Evolutionary conservation across 2,888 invertebrate species (phyloP), one percentile per base, ranked within the genome.

Genomic region (Dorcus hopei): DNA sequence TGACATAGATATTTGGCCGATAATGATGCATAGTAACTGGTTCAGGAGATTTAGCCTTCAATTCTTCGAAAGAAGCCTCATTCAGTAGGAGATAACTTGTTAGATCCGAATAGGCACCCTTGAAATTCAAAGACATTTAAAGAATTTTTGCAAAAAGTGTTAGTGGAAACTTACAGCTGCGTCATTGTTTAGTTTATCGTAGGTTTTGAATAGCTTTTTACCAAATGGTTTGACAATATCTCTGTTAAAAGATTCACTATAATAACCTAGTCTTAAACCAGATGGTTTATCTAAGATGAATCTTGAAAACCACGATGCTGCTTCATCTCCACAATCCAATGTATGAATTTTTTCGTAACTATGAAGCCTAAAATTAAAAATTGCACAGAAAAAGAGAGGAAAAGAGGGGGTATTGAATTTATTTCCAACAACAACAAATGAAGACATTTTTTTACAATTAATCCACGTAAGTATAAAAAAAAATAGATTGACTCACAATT

Each of bases 321-420:
- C 83, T 61, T 81, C 82, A 40, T 84, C 80, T 1, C 88, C 88
- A 75, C 87, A 88, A 73, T 88, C 88, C 56, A 82, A 70, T 41
- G 82, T 81, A 48, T 78, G 70, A 1, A 83, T 72, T 58, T 78
- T 76, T 56, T 78, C 79, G 59, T 66, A 72, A 72, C 9, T 19
- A 33, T 76, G 77, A 68, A 77, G 69, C 38, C 68, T 68, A 43
- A 26, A 63, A 63, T 39, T 14, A 11, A 43, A 26, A 56, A 45
- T 38, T 11, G 23, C 38, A 6, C 7, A 39, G 16, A 42, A 42
- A 11, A 41, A 2, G 11, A 8, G 11, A 41, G 41, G 2, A 19
- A 2, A 2, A 19, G 19, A 8, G 14, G 2, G 7, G 14, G 1
- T 41, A 1, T 16, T 16, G 45, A 19, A 19, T 19, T 45, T 45